Base-by-base conservation (phyloP, 64 coral and sea anemone species). In the Anthopleura sola region DNA sequence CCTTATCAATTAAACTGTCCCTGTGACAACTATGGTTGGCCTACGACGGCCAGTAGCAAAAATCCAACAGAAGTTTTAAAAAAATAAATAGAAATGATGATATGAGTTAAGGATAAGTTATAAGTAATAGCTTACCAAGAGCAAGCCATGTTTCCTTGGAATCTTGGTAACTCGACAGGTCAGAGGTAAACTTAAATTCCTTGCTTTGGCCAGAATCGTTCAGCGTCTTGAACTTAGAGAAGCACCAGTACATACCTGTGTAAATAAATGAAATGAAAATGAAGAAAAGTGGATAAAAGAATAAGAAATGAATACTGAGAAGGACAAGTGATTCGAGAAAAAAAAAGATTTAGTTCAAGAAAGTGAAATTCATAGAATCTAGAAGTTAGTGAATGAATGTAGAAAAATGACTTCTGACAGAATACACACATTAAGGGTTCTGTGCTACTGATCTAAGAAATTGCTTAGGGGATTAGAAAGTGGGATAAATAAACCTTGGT, bases 131-230 rank as follows among this genome's bases (percentile, higher is more conserved):
- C 90, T 86, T 94, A 98, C 96, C 92, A 81, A 98, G 62, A 5
- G 76, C 96, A 38, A 98, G 87, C 96, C 96, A 98, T 1, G 96
- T 98, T 15, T 98, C 92, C 36, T 98, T 94, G 24, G 86, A 94
- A 1, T 98, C 64, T 23, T 78, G 81, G 83, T 94, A 98, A 0
- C 16, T 48, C 21, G 82, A 87, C 17, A 98, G 92, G 28, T 98
- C 78, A 56, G 81, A 29, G 1, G 96, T 98, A 49, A 98, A 94
- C 34, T 87, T 39, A 12, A 96, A 86, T 39, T 83, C 90, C 44
- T 88, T 47, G 56, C 88, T 91, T 3, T 80, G 86, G 1, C 92
- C 96, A 57, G 86, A 80, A 47, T 98, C 93, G 37, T 98, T 28
- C 16, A 98, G 60, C 75, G 87, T 85, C 44, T 94, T 90, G 86